Conservation (phyloP, 1,140 invertebrate genomes). For the Globodera ellingtonae region DNA sequence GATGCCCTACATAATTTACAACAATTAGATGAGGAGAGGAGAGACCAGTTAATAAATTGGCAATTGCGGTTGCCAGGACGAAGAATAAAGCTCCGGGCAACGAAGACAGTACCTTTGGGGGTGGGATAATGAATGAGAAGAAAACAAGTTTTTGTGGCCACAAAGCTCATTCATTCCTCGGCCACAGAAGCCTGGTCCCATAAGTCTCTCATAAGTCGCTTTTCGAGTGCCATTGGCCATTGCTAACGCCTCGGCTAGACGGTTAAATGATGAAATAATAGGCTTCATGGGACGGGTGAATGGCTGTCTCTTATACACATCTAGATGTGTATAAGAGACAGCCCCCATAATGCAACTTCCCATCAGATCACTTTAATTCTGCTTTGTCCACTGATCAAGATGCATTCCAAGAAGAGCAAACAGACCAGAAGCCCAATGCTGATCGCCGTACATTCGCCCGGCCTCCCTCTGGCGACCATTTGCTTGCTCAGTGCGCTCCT, state of each 20-base stretch:
- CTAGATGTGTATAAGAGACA: too few species aligned
- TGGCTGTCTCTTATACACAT: too few species aligned
- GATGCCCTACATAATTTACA: neutral
- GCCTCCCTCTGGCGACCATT: slow-evolving; percentile 11
- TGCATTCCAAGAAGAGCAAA: neutral
- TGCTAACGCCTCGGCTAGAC: neutral
- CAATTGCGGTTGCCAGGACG: neutral
- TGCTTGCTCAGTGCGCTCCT: slow-evolving; percentile 12
- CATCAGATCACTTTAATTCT: neutral
- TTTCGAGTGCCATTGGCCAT: neutral
- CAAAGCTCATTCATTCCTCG: neutral
- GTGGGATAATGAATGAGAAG: neutral
- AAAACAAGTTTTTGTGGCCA: neutral
- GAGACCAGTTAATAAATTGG: neutral
- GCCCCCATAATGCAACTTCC: too few species aligned
- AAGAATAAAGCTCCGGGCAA: neutral
- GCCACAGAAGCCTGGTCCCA: neutral
- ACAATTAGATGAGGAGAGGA: neutral
- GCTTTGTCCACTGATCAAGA: neutral
- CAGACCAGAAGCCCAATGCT: neutral
- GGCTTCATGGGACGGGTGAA: too few species aligned
- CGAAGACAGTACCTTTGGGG: neutral
- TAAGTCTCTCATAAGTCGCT: neutral
- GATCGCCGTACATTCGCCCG: neutral
- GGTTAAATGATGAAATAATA: neutral